Base-by-base conservation (phyloP, 2,888 invertebrate species). In the Drosophila rellima region DNA sequence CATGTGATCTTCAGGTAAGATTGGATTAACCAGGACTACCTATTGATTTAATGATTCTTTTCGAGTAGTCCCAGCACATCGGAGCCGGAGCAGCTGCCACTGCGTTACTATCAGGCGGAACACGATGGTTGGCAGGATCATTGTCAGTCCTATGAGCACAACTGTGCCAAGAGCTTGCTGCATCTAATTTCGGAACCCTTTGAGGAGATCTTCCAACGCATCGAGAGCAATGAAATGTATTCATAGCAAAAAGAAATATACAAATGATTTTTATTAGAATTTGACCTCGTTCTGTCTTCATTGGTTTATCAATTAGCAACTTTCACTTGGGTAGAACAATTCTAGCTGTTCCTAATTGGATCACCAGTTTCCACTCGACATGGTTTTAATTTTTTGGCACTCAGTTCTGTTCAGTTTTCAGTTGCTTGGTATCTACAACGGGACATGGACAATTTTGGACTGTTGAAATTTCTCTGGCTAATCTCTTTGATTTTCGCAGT, bases 1-100 rank as follows among this genome's bases (percentile, higher is more conserved):
- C 95, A 95, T 78, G 93, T 95, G 3, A 85, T 96, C 60, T 94
- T 96, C 50, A 95, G 95, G 96, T 96, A 92, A 94, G 94, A 17
- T 10, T 26, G 17, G 0, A 6, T 20, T 11, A 10, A 3, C 11
- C 5, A 2, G 7, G 2, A 13, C 15, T 20, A 2, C n/a, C 18
- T 10, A 1, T 1, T 31, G 5, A 20, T 5, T 6, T 0, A 0
- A 13, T 0, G 7, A 11, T 10, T n/a, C 5, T 17, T 3, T 10
- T 13, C 18, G 18, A 11, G 3, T 1, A 91, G 91, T 55, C 91
- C 91, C 31, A 91, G 88, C 47, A 90, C 89, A 3, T 92, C 91
- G 1, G 84, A 78, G 59, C 72, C 85, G 31, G 91, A 92, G 69
- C 75, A 85, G 48, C 45, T 92, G 18, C 84, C 91, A 0, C 54